Evolutionary conservation across 2,888 invertebrate genomes (phyloP), one percentile per base, ranked within the genome.

Genomic region (Mesoligia furuncula): DNA sequence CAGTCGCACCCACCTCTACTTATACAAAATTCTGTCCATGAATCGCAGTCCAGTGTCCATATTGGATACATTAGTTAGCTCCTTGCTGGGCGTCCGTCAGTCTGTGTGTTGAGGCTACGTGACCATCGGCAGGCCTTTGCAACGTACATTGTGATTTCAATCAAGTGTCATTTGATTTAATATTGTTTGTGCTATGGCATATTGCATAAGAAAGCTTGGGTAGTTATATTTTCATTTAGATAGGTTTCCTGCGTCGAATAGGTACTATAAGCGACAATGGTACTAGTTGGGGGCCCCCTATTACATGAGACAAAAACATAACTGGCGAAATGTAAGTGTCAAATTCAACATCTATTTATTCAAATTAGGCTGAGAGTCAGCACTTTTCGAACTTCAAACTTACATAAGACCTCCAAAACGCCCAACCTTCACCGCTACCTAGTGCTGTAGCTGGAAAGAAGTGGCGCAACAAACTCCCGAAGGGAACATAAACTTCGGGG

Each of bases 71-170:
- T 86, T 76, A 85, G 81, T 80, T 70, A 82, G 80, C 80, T 84
- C 87, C 88, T 85, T 89, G 88, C 89, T 72, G 74, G 92, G 91
- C 91, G 93, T 90, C 92, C 83, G 90, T 88, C 81, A 82, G 93
- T 93, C 93, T 93, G 91, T 88, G 80, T 88, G 88, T 79, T 67
- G 73, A 87, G 31, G 20, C 78, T 92, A 92, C 93, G 92, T 93
- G 93, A 91, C 88, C 72, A 76, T 71, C 87, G 85, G 85, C 90
- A 88, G 80, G 80, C 84, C 68, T 83, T 83, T 80, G 31, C 84
- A 27, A 61, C 20, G 51, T n/a, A 79, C 71, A 78, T 78, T 86
- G 71, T 87, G 81, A 80, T 80, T 80, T 79, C 39, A 57, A 62
- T 78, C 61, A 75, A 78, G 68, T 71, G 45, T 36, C 42, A 62